Base-by-base conservation (phyloP, 1,140 invertebrate species). In the Metaphire vulgaris region DNA sequence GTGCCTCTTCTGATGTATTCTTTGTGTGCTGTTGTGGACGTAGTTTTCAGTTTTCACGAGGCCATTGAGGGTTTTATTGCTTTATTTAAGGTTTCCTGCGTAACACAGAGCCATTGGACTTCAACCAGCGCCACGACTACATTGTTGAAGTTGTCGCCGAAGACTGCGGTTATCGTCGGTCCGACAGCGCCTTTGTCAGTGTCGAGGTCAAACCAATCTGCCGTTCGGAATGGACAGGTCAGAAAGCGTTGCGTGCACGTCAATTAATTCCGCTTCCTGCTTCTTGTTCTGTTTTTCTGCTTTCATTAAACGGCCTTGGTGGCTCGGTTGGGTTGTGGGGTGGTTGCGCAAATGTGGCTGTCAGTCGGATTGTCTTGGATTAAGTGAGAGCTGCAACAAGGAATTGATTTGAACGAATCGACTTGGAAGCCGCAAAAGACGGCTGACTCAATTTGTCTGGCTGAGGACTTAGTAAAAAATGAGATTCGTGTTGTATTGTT, bases 121-220 rank as follows among this genome's bases (percentile, higher is more conserved):
- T 64, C 33, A 29, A 31, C 1, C 1, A n/a, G 12, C 32, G 41
- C n/a, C 31, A 41, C 33, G 31, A 26, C 15, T 73, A 34, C 31
- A 2, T n/a, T 12, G 6, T 73, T 16, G 33, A 34, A 34, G 72
- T 73, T 32, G 72, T 73, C 15, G 72, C 72, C n/a, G 41, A 73
- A n/a, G 32, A 31, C 33, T 73, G 72, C 16, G 72, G 41, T n/a
- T n/a, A 41, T 64, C 72, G 16, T 21, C 1, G 31, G 0, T 73
- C 72, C 6, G 72, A 73, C 1, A n/a, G 16, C 15, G 32, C 34
- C 0, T 28, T 34, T n/a, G 72, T 73, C 30, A 73, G 26, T 1
- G 33, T 73, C 72, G 28, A 41, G 72, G 72, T 73, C 72, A 73
- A 73, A 30, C 33, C 72, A 16, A n/a, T 26, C 26, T 73, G 72